Conservation (phyloP, 1,140 invertebrate species). For the Temnothorax nylanderi region DNA sequence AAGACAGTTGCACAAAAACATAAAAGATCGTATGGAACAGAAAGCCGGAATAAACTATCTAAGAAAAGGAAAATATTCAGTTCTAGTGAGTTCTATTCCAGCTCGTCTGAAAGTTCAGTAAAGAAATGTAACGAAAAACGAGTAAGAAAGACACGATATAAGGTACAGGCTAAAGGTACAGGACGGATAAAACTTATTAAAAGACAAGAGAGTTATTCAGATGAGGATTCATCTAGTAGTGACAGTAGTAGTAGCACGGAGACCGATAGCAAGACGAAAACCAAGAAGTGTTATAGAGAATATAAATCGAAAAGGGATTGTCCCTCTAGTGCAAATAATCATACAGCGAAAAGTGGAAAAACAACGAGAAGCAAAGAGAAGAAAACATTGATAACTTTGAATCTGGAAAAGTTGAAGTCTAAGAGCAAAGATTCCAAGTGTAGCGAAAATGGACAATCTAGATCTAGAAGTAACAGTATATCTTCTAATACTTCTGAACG, state of each 20-base stretch:
- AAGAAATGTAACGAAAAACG: slow-evolving; percentile 34
- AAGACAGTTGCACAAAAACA: slow-evolving; percentile 51
- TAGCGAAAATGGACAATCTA: slow-evolving; percentile 55
- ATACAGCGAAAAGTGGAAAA: slow-evolving; percentile 28
- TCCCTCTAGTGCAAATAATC: slow-evolving; percentile 26
- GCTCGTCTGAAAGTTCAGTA: slow-evolving; percentile 17
- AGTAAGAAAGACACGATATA: slow-evolving; percentile 47
- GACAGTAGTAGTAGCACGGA: slow-evolving; percentile 61
- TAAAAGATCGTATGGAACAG: slow-evolving; percentile 61
- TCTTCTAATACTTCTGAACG: slow-evolving; percentile 58
- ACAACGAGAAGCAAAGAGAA: slow-evolving; percentile 51
- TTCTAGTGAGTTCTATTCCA: slow-evolving; percentile 53
- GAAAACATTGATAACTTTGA: slow-evolving; percentile 18
- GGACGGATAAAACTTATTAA: slow-evolving; percentile 65
- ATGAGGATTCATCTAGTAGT: slow-evolving; percentile 32
- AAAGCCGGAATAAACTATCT: slow-evolving; percentile 46
- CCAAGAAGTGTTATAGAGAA: slow-evolving; percentile 25
- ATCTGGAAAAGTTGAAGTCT: slow-evolving; percentile 26
- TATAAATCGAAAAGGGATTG: slow-evolving; percentile 55
- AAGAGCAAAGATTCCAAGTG: slow-evolving; percentile 48
- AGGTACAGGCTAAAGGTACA: slow-evolving; percentile 37
- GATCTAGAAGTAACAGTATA: slow-evolving; percentile 66
- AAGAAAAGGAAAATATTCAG: slow-evolving; percentile 58
- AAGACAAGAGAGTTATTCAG: slow-evolving; percentile 57
- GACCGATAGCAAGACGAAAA: slow-evolving; percentile 21